Conservation (phyloP, 1,140 invertebrate genomes). For the Temnothorax curvispinosus region DNA sequence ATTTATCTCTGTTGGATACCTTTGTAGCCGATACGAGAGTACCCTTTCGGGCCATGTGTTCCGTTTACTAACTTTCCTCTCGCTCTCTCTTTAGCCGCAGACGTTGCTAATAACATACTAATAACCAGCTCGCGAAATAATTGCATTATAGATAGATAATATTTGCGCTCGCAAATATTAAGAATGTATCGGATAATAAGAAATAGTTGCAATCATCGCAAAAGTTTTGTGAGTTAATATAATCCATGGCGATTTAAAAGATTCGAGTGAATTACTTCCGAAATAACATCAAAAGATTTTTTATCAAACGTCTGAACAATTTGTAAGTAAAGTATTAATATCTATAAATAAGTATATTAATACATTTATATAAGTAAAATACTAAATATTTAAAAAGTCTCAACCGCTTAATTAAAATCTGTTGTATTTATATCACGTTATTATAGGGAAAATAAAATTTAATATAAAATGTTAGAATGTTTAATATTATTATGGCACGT, state of each 20-base stretch:
- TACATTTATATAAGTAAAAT: background rate
- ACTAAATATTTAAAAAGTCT: conserved; percentile 1
- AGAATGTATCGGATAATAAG: background rate
- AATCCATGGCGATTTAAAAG: background rate
- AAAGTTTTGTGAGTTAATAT: background rate
- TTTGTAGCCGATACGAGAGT: conserved; percentile 80
- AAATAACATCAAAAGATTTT: background rate
- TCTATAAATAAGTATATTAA: background rate
- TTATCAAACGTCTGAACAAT: background rate
- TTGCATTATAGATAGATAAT: background rate
- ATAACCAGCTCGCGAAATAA: background rate
- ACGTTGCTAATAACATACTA: conserved; percentile 10
- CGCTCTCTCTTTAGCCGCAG: conserved; percentile 5
- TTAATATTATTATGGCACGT: background rate
- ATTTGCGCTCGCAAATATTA: background rate
- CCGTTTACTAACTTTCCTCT: conserved; percentile 67
- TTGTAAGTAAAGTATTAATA: background rate
- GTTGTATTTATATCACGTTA: background rate
- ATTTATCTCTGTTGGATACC: conserved; percentile 86
- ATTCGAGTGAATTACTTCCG: background rate
- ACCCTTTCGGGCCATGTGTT: conserved; percentile 84
- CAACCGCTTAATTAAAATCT: background rate
- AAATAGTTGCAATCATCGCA: background rate
- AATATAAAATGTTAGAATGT: conserved; percentile 11
- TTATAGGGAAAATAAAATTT: background rate